Evolutionary conservation across 2,888 invertebrate species (phyloP).

Genomic region (Atethmia centrago): DNA sequence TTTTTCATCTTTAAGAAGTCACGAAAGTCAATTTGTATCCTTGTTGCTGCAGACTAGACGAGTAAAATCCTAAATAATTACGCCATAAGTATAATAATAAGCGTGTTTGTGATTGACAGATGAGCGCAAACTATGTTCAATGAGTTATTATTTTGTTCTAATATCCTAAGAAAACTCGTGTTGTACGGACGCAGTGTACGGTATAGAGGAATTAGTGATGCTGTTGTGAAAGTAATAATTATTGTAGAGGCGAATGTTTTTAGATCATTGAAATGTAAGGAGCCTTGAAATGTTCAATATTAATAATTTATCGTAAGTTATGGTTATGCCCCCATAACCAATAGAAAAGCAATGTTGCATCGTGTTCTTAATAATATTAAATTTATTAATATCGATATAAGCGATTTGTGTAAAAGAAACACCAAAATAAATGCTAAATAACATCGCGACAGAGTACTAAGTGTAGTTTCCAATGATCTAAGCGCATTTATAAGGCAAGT

Average conservation of each 20-base stretch:
- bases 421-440: slow-evolving; percentile 45
- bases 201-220: slow-evolving; percentile 45
- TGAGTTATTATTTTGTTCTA: slow-evolving; percentile 38
- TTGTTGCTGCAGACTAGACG: neutral
- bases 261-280: slow-evolving; percentile 67
- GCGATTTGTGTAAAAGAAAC: slow-evolving; percentile 56
- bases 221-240: slow-evolving; percentile 55
- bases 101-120: slow-evolving; percentile 18
- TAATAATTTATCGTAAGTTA: slow-evolving; percentile 64
- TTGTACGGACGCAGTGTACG: slow-evolving; percentile 33
- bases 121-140: slow-evolving; percentile 23
- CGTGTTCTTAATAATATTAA: slow-evolving; percentile 57
- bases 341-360: slow-evolving; percentile 65
- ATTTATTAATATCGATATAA: slow-evolving; percentile 45
- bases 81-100: neutral
- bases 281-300: slow-evolving; percentile 68
- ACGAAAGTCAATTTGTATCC: slow-evolving; percentile 13
- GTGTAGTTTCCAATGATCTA: slow-evolving; percentile 66
- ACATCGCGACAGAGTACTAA: slow-evolving; percentile 41
- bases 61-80: neutral
- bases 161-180: slow-evolving; percentile 28
- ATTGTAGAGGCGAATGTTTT: slow-evolving; percentile 64
- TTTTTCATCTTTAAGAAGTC: too few species aligned
- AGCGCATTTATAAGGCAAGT: slow-evolving; percentile 63
- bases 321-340: slow-evolving; percentile 57